Base-by-base conservation (phyloP, 2,797 vertebrate species). In the Enteromius fasciolatus region DNA sequence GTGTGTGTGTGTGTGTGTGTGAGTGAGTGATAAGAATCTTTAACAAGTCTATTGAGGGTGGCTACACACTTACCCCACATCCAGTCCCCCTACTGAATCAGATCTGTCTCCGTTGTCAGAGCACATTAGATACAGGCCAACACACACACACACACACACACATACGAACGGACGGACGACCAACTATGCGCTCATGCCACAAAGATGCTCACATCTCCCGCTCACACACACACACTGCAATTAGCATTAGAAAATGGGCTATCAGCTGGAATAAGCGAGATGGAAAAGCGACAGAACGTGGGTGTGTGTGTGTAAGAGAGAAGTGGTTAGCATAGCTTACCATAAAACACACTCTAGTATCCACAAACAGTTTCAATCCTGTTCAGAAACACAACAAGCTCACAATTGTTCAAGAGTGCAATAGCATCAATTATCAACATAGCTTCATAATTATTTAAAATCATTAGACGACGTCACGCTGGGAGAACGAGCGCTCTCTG, bases 221-320 rank as follows among this genome's bases (percentile, higher is more conserved):
- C 31, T 61, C 8, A 18, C 74, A 61, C 25, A 44, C 41, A 44
- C 10, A 57, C 70, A 69, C 57, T 92, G 94, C 94, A 94, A 98
- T 99, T 98, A 97, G 96, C 97, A 98, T 98, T 81, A 98, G 95
- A 98, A 99, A 97, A 98, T 97, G 96, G 96, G 96, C 97, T 96
- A 97, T 99, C 97, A 96, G 95, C 96, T 97, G 96, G 96, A 98
- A 98, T 96, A 93, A 96, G 96, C 90, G 92, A 41, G 81, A 85
- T 69, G 80, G 28, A 59, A 59, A 68, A 57, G 39, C 3, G 68
- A 68, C 28, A 67, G 41, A 48, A 36, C 5, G 6, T 75, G 14
- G 15, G 14, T 20, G 46, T 48, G 67, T 57, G 33, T 74, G 61
- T 31, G 20, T 17, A n/a, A 5, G 59, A 61, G 25, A 41, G 61